These are phyloP conservation scores for Babyrousa celebensis DNA, from an alignment of 2,797 vertebrate species.

Conservation along the genomic window DNA sequence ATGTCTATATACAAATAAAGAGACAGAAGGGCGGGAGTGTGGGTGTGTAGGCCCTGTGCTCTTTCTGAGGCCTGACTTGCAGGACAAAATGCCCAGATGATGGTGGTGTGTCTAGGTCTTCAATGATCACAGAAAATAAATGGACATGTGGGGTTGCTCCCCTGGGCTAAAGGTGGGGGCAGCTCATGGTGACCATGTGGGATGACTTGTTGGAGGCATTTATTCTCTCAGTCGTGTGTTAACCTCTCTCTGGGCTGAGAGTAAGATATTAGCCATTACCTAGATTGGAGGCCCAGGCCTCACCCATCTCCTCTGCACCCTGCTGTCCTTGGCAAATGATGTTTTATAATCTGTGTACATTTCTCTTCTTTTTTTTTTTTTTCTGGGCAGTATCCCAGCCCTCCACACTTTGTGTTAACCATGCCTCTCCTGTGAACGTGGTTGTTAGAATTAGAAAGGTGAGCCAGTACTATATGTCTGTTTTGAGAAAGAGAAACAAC, in stretches of 20 bases:
- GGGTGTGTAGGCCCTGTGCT: neutral
- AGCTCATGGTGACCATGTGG: neutral
- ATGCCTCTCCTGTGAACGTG: neutral
- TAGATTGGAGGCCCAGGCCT: neutral
- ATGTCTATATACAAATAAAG: neutral
- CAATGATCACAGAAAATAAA: neutral
- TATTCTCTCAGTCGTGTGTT: neutral
- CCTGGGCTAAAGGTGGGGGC: neutral
- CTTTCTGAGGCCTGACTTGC: neutral
- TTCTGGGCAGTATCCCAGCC: neutral
- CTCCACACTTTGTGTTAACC: neutral
- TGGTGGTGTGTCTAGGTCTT: neutral
- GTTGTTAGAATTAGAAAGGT: neutral
- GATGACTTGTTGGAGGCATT: neutral
- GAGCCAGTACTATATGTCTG: neutral
- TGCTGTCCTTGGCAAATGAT: neutral
- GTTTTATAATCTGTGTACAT: neutral
- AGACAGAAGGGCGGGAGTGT: neutral
- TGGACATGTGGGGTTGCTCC: too few species aligned
- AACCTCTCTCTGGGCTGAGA: neutral
- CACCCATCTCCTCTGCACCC: neutral
- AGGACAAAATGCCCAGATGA: neutral
- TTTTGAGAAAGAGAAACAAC: constrained; percentile 16
- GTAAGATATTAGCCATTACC: neutral
- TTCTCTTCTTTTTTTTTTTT: neutral